Evolutionary conservation across 2,888 invertebrate genomes (phyloP), one percentile per base, ranked within the genome.

Genomic region (Branchellion lobata): DNA sequence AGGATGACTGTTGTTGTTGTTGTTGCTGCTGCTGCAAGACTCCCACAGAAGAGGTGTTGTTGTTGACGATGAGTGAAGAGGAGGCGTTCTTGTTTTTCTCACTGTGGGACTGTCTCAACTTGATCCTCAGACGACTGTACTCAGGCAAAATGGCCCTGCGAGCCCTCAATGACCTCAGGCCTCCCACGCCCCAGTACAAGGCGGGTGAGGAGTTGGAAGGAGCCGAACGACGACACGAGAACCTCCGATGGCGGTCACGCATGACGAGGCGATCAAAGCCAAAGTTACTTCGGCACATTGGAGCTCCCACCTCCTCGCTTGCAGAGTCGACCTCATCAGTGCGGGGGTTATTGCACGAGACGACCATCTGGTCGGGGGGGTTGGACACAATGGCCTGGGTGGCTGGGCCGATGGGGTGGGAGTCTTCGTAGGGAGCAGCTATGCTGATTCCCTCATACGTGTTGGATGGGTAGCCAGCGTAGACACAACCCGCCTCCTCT

Each of bases 101-200:
- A 8, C 8, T 65, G 29, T 40, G 27, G 0, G 65, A 77, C 34
- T n/a, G 40, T 77, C 65, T 27, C 34, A 31, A 53, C 31, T 77
- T 77, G 34, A 77, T 61, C 34, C 77, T 31, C 21, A 77, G 65
- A 11, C 77, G 47, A 53, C 77, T 77, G 40, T 77, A 77, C 65
- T 77, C 77, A 5, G 77, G 77, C 29, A 77, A 14, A 24, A 77
- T 27, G 21, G 34, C 33, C 33, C 77, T 57, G 21, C 77, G n/a
- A 3, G 77, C 53, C 11, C 77, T 31, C 29, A 77, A 1, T 1
- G 77, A 57, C 24, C 77, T 29, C 36, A 53, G 34, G 27, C 77
- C 77, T 2, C 77, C 65, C 3, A 57, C 61, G 65, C 77, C 61
- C 77, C 77, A 77, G 36, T 77, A 77, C 0, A 53, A 65, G 11